Evolutionary conservation across 2,888 invertebrate genomes (phyloP), one percentile per base, ranked within the genome.

Genomic region (Osedax fenrisi): DNA sequence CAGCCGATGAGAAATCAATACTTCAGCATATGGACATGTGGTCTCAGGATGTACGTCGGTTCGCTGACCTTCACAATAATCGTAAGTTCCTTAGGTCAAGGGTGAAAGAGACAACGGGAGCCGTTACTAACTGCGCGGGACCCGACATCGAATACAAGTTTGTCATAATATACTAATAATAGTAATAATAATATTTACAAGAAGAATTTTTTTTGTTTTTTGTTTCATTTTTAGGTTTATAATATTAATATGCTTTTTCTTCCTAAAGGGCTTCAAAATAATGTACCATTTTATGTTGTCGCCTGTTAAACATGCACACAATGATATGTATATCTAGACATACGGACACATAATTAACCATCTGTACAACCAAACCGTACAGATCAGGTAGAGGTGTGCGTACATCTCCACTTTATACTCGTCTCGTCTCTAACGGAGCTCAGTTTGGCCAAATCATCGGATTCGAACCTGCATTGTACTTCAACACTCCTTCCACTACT

Each of bases 371-470:
- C n/a, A n/a, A n/a, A n/a, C n/a, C n/a, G n/a, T n/a, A 41, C 41
- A 41, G 27, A 26, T 72, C 76, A 5, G 75, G 76, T n/a, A 66
- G 77, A 2, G 75, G 71, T 17, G 61, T 96, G n/a, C 87, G 95
- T 73, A 90, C 92, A 89, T 94, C 94, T 0, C 94, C 95, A 0
- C 91, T 95, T 78, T 94, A 92, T 86, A 92, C 93, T 0, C 91
- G 92, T 76, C 85, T 95, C 22, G 88, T 90, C 77, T 91, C 91
- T 82, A 91, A 90, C 10, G 94, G 94, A 10, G 96, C 94, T 0
- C 90, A 94, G 2, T 97, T 96, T 83, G 93, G 93, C 0, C 95
- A 96, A 84, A 92, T 93, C 27, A 96, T 96, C 94, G 96, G 96
- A 0, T 97, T 95, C 83, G 96, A 97, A 84, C 87, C 96, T 77